Evolutionary conservation across 2,888 invertebrate genomes (phyloP).

Genomic region (Athalia rosae): DNA sequence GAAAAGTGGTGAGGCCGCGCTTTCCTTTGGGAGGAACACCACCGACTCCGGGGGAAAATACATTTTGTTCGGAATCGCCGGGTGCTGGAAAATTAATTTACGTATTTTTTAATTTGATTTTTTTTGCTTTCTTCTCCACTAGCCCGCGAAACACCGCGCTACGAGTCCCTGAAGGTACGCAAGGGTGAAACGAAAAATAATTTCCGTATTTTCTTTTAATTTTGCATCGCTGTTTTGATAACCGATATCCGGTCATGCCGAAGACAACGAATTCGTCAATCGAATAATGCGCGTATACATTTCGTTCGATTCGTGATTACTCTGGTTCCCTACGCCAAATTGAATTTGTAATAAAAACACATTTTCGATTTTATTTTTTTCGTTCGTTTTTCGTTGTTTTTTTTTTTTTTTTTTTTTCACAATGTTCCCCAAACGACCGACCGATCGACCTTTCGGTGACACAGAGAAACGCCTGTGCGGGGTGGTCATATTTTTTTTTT

Average conservation of each 20-base stretch:
- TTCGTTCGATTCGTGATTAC: neutral
- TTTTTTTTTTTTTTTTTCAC: no score
- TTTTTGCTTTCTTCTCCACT: neutral
- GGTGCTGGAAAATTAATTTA: slow-evolving; percentile 13
- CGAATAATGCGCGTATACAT: neutral
- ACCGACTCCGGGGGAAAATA: slow-evolving; percentile 13
- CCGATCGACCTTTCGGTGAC: no score
- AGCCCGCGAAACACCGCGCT: neutral
- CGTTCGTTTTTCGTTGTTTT: no score
- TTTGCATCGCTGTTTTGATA: neutral
- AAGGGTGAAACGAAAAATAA: neutral
- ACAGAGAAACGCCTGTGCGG: no score
- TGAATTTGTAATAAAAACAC: neutral
- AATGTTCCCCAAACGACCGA: no score
- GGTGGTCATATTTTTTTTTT: neutral
- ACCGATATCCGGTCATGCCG: no score
- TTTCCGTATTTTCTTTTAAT: neutral
- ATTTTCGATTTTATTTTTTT: no score
- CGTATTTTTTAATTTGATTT: neutral
- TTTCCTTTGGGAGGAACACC: neutral
- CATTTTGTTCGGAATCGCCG: slow-evolving; percentile 20
- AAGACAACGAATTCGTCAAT: neutral
- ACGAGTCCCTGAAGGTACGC: neutral
- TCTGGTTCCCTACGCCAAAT: neutral
- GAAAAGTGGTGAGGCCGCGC: neutral